Evolutionary conservation across 1,140 invertebrate genomes (phyloP).

Genomic region (Piezodorus guildinii): DNA sequence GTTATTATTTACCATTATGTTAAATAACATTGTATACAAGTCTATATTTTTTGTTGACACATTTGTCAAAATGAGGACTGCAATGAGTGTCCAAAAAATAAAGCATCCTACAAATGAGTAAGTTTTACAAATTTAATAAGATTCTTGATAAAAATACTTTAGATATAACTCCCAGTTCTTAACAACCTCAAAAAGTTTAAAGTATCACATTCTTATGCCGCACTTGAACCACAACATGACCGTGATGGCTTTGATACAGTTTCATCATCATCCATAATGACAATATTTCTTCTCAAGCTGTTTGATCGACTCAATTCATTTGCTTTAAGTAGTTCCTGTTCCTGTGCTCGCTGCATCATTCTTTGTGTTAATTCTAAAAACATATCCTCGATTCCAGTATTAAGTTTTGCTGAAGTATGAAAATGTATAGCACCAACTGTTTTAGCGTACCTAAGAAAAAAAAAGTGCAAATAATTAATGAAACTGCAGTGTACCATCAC

Average conservation of each 20-base stretch:
- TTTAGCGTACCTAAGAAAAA: slow-evolving; percentile 61
- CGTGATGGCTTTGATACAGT: neutral
- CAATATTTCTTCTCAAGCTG: slow-evolving; percentile 43
- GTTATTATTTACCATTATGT: too few relatives aligned
- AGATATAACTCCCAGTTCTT: too few relatives aligned
- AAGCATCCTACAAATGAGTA: too few relatives aligned
- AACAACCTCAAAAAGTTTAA: too few relatives aligned
- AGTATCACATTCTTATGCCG: slow-evolving; percentile 4
- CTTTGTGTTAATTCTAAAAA: slow-evolving; percentile 73
- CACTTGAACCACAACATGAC: slow-evolving; percentile 19
- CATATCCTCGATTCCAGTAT: slow-evolving; percentile 84
- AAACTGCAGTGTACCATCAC: too few relatives aligned
- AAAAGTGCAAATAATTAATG: too few relatives aligned
- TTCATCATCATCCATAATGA: slow-evolving; percentile 48
- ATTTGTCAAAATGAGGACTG: too few relatives aligned
- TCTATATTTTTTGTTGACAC: too few relatives aligned
- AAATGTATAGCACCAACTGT: slow-evolving; percentile 90
- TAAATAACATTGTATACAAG: too few relatives aligned
- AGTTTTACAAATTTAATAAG: too few relatives aligned
- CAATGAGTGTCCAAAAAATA: too few relatives aligned
- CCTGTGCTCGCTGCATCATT: slow-evolving; percentile 46
- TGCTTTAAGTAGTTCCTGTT: slow-evolving; percentile 36
- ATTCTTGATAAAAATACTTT: too few relatives aligned
- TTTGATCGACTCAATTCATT: slow-evolving; percentile 39
- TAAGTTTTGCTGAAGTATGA: slow-evolving; percentile 90